Evolutionary conservation across 2,888 invertebrate species (phyloP), one percentile per base, ranked within the genome.

Genomic region (Tanytarsus gracilentus): DNA sequence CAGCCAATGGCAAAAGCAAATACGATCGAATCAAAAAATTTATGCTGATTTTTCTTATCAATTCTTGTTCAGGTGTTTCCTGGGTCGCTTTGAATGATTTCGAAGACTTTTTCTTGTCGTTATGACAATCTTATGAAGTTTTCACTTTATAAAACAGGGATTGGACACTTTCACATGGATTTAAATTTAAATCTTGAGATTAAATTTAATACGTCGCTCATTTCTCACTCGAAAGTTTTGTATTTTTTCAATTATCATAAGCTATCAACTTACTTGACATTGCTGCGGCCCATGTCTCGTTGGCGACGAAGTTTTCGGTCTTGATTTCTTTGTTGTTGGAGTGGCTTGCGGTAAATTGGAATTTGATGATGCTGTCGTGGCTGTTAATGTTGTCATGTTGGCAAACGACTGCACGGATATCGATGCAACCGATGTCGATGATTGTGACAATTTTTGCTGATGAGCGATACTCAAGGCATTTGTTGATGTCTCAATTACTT

Each of bases 231-330:
- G n/a, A n/a, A n/a, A n/a, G n/a, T n/a, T n/a, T n/a, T n/a, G n/a
- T n/a, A n/a, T n/a, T n/a, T n/a, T n/a, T n/a, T 7, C n/a, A 50
- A 59, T 33, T 26, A 51, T 18, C 52, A 52, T 50, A 50, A 40
- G 30, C 56, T 61, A 52, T 56, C 60, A 61, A 51, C 61, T 77
- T 75, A 94, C 92, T 80, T 90, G 91, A 75, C 93, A 93, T 72
- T 90, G 89, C 70, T 92, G 92, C 53, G 91, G 91, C 62, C 92
- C 92, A 75, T 92, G 91, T 63, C 92, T 77, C 73, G 89, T 92
- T 40, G 92, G 92, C 40, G 92, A 92, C 59, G 89, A 85, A 64
- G 90, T 85, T 73, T 93, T 93, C 26, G 88, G 86, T 64, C 91
- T 82, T 65, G 82, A 79, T 70, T 85, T 82, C 71, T 85, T 84